Conservation (phyloP, 1,140 invertebrate genomes). For the Asobara japonica region DNA sequence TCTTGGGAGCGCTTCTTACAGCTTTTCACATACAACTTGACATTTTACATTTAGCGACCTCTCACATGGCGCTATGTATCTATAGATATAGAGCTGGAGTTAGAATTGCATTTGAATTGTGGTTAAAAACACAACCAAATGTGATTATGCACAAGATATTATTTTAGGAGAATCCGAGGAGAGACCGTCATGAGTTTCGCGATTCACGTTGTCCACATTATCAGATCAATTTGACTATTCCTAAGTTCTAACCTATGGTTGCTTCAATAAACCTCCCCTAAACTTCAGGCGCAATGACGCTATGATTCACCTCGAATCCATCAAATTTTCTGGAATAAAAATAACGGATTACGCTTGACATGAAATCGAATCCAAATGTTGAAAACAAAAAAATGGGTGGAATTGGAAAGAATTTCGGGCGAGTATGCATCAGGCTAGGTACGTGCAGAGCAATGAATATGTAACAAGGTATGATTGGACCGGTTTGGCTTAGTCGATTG, state of each 20-base stretch:
- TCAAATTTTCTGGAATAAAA: conserved; percentile 24
- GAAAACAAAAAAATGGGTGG: not conserved
- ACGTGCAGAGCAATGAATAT: conserved; percentile 19
- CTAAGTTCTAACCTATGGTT: no score
- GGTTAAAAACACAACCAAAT: no score
- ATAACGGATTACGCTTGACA: not conserved
- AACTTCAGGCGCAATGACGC: conserved; percentile 10
- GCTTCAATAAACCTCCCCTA: no score
- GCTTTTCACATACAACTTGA: conserved; percentile 7
- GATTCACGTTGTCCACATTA: no score
- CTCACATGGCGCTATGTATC: no score
- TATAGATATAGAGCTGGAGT: no score
- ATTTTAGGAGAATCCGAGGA: no score
- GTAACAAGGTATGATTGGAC: conserved; percentile 24
- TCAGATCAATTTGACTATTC: no score
- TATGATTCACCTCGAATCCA: conserved; percentile 13
- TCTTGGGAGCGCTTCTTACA: conserved; percentile 16
- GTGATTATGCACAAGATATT: no score
- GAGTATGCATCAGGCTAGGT: not conserved
- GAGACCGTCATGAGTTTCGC: no score
- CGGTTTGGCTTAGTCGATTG: not conserved
- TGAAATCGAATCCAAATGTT: not conserved
- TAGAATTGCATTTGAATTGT: no score
- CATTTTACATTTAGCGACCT: conserved; percentile 9
- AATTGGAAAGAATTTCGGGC: not conserved